These are phyloP conservation scores for Conus ventricosus DNA, from an alignment of 1,140 invertebrate species.

Conservation along the genomic window DNA sequence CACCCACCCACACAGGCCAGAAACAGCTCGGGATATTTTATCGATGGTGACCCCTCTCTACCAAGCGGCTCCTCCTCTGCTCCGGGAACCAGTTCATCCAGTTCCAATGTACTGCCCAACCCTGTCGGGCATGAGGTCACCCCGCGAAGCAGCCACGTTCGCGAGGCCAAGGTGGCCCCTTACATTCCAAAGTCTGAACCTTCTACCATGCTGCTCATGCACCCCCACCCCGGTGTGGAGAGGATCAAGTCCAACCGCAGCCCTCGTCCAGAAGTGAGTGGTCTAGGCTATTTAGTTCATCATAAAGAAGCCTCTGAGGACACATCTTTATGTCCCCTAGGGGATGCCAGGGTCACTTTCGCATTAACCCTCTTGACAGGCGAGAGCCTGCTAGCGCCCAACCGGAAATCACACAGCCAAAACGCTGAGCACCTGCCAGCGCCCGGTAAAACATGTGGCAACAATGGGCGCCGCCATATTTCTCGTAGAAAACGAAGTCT, in stretches of 20 bases:
- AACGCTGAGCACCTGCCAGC: too few relatives aligned
- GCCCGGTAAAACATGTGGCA: too few relatives aligned
- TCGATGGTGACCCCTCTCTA: background rate
- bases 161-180: slow-evolving; percentile 64
- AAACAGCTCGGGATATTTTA: background rate
- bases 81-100: background rate
- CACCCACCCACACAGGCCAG: background rate
- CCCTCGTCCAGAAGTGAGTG: slow-evolving; percentile 58
- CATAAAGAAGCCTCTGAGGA: too few relatives aligned
- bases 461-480: too few relatives aligned
- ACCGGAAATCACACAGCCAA: too few relatives aligned
- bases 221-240: slow-evolving; percentile 33
- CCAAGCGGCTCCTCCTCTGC: background rate
- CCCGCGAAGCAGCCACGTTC: slow-evolving; percentile 19
- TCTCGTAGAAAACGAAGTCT: too few relatives aligned
- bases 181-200: slow-evolving; percentile 63
- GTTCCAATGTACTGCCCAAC: background rate
- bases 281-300: too few relatives aligned
- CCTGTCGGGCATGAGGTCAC: slow-evolving; percentile 14
- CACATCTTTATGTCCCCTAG: too few relatives aligned
- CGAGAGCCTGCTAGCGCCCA: too few relatives aligned
- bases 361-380: too few relatives aligned
- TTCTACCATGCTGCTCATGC: background rate
- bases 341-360: too few relatives aligned
- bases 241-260: slow-evolving; percentile 45